A percentile compares a stretch with the other conserved stretches of the same genome.
Conservation (phyloP, 2,888 invertebrate genomes). For the Augiades crinisus region DNA sequence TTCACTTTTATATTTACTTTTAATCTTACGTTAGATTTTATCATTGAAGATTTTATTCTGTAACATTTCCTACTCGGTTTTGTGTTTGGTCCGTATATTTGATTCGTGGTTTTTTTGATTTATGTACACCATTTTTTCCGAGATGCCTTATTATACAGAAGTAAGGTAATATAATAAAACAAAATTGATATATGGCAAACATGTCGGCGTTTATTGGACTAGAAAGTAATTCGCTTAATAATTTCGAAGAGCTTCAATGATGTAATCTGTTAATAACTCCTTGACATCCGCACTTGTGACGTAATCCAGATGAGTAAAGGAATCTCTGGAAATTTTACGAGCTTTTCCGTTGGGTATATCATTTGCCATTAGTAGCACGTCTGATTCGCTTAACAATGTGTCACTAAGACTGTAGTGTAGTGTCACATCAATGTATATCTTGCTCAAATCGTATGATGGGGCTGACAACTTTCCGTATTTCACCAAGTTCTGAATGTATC, state of each 20-base stretch:
- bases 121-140: too few species aligned
- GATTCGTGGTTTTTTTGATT: too few species aligned
- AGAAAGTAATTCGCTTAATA: not conserved
- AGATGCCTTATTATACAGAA: too few species aligned
- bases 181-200: not conserved
- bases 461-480: constrained; percentile 32
- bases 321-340: constrained; percentile 32
- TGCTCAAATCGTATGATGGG: constrained; percentile 34
- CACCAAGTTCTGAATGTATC: constrained; percentile 30
- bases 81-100: too few species aligned
- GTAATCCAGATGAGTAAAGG: constrained; percentile 37
- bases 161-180: not conserved
- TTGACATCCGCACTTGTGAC: constrained; percentile 31
- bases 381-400: constrained; percentile 33
- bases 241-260: constrained; percentile 32
- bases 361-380: constrained; percentile 36
- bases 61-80: too few species aligned
- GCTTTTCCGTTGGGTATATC: constrained; percentile 33
- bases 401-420: constrained; percentile 38
- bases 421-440: constrained; percentile 32
- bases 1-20: too few species aligned
- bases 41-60: too few species aligned
- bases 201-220: not conserved
- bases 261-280: constrained; percentile 33
- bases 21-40: too few species aligned